Evolutionary conservation across 2,797 vertebrate species (phyloP).

Genomic region (Pangasius sanitwongsei): DNA sequence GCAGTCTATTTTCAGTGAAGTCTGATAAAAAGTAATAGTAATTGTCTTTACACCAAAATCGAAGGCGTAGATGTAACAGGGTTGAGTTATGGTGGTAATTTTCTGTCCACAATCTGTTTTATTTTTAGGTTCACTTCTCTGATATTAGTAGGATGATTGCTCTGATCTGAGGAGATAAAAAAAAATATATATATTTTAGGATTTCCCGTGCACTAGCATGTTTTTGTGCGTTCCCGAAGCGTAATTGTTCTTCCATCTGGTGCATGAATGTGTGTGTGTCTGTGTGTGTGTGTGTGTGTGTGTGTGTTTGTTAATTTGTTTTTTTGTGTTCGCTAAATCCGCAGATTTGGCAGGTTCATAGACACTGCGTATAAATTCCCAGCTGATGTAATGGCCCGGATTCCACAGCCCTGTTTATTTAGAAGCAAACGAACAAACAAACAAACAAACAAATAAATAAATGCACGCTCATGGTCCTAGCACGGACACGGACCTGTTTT

Average conservation of each 20-base stretch:
- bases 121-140: not conserved
- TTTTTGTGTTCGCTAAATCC: constrained; percentile 56
- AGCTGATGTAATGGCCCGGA: not conserved
- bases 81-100: not conserved
- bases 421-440: constrained; percentile 35
- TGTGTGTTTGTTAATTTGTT: not conserved
- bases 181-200: not conserved
- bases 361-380: constrained; percentile 30
- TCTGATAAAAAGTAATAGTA: not conserved
- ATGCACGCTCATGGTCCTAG: not conserved
- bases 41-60: not conserved
- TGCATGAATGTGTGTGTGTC: not conserved
- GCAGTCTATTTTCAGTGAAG: not conserved
- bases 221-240: not conserved
- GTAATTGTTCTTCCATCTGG: not conserved
- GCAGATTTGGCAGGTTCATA: constrained; percentile 60
- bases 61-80: not conserved
- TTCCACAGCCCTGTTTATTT: not conserved
- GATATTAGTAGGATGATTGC: not conserved
- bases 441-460: constrained; percentile 64
- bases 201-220: not conserved
- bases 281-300: not conserved
- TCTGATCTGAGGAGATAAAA: not conserved
- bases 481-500: not conserved
- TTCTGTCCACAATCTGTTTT: not conserved